These are phyloP conservation scores for Brachypalpus laphriformis DNA, from an alignment of 2,888 invertebrate genomes.

Conservation along the genomic window DNA sequence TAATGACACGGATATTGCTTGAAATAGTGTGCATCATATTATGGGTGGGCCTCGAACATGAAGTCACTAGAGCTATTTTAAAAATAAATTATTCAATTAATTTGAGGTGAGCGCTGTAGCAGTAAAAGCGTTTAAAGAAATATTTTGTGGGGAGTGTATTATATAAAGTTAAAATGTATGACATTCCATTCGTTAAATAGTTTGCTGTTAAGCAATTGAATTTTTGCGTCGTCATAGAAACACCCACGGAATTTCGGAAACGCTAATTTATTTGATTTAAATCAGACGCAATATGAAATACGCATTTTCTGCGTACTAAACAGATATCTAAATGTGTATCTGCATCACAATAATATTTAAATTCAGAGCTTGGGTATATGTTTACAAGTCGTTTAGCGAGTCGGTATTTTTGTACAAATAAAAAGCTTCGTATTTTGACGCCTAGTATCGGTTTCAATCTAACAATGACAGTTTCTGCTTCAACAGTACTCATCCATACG, in stretches of 20 bases:
- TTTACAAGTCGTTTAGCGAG: not conserved
- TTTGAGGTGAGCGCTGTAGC: not conserved
- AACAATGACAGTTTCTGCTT: too few relatives aligned
- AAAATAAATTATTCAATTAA: slow-evolving; percentile 46
- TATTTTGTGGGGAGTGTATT: not conserved
- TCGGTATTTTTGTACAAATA: not conserved
- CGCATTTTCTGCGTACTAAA: not conserved
- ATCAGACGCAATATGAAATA: not conserved
- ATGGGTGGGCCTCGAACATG: slow-evolving; percentile 23
- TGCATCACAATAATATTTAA: not conserved
- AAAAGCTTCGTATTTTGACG: not conserved
- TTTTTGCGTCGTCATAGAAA: not conserved
- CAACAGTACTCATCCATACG: too few relatives aligned
- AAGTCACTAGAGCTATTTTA: slow-evolving; percentile 17
- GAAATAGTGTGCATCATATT: slow-evolving; percentile 41
- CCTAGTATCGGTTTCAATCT: too few relatives aligned
- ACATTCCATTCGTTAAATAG: not conserved
- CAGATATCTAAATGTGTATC: not conserved
- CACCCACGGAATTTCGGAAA: slow-evolving; percentile 11
- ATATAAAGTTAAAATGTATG: not conserved
- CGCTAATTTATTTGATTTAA: slow-evolving; percentile 12
- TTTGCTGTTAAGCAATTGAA: slow-evolving; percentile 9
- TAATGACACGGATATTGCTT: slow-evolving; percentile 32
- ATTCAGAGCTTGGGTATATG: not conserved
- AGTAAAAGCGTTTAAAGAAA: not conserved